Percentiles rank a stretch among this genome's conserved stretches.
phyloP scores from a whole-genome alignment of 2,797 vertebrate genomes.

The Coregonus suidteri region DNA sequence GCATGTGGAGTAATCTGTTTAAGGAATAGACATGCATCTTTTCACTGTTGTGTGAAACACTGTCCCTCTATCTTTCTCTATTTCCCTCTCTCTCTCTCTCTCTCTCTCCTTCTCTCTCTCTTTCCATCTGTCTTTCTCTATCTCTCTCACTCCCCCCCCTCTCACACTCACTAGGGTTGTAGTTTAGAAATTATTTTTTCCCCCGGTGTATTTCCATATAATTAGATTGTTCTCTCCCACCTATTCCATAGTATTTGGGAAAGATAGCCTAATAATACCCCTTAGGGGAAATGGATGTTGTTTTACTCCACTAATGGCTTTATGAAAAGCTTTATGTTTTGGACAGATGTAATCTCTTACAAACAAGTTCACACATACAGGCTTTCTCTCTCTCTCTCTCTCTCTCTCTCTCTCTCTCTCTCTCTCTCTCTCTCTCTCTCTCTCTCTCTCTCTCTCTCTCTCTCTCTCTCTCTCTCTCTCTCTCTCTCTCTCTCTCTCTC shows the following conservation, averaged over 20 bases:
- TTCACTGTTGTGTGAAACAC: no score
- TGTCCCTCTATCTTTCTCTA: neutral
- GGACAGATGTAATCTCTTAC: neutral
- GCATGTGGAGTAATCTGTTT: neutral
- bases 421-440: neutral
- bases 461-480: neutral
- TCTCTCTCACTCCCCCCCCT: no score
- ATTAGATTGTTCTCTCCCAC: no score
- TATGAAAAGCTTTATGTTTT: neutral
- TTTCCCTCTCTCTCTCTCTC: no score
- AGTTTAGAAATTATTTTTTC: neutral
- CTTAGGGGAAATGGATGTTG: neutral
- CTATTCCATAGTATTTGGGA: neutral
- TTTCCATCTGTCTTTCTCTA: no score
- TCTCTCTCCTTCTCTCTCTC: no score
- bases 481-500: no score
- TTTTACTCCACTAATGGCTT: neutral
- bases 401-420: neutral
- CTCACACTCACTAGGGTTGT: neutral
- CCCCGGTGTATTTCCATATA: conserved; percentile 2
- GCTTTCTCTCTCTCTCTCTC: neutral
- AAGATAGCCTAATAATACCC: neutral
- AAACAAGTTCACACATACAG: no score
- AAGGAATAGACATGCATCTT: neutral
- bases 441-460: neutral